Percentiles rank a stretch among this genome's conserved stretches.
Evolutionary conservation across 2,797 vertebrate genomes (phyloP).

Genomic region (Ataeniobius toweri): DNA sequence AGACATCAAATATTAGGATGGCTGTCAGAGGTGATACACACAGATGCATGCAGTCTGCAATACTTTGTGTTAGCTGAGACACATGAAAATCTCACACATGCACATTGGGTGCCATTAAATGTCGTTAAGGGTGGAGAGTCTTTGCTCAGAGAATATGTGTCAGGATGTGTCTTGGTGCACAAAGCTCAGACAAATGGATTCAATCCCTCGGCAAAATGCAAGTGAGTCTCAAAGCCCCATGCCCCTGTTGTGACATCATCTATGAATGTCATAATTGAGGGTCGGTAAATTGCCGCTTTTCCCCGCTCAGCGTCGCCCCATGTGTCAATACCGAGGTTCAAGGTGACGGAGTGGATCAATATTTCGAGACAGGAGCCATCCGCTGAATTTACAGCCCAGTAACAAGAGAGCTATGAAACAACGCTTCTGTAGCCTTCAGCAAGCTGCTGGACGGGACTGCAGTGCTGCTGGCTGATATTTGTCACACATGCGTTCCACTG

Average conservation of each 20-base stretch:
- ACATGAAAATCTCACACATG: slow-evolving; percentile 45
- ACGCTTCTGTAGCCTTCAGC: slow-evolving; percentile 91
- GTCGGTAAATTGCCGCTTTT: slow-evolving; percentile 88
- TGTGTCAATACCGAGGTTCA: slow-evolving; percentile 99
- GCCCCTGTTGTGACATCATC: slow-evolving; percentile 92
- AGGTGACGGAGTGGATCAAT: slow-evolving; percentile 98
- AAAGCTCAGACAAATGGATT: slow-evolving; percentile 69
- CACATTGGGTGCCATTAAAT: slow-evolving; percentile 63
- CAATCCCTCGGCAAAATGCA: slow-evolving; percentile 55
- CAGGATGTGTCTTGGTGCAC: slow-evolving; percentile 41
- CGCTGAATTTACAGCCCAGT: slow-evolving; percentile 99
- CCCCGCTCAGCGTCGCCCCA: slow-evolving; percentile 86
- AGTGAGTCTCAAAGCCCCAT: slow-evolving; percentile 60
- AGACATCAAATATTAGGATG: slow-evolving; percentile 64
- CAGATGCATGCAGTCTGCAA: slow-evolving; percentile 26
- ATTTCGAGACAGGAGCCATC: slow-evolving; percentile 96
- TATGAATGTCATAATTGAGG: slow-evolving; percentile 99
- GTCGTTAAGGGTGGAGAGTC: slow-evolving; percentile 55
- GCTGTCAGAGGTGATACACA: slow-evolving; percentile 58
- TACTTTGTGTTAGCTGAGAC: slow-evolving; percentile 21
- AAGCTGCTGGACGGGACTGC: slow-evolving; percentile 74
- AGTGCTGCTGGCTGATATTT: slow-evolving; percentile 74
- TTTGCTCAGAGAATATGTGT: slow-evolving; percentile 52
- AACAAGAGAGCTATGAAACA: slow-evolving; percentile 95
- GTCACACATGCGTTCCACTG: slow-evolving; percentile 56